phyloP scores from a whole-genome alignment of 2,888 invertebrate species.

The Desoria tigrina region DNA sequence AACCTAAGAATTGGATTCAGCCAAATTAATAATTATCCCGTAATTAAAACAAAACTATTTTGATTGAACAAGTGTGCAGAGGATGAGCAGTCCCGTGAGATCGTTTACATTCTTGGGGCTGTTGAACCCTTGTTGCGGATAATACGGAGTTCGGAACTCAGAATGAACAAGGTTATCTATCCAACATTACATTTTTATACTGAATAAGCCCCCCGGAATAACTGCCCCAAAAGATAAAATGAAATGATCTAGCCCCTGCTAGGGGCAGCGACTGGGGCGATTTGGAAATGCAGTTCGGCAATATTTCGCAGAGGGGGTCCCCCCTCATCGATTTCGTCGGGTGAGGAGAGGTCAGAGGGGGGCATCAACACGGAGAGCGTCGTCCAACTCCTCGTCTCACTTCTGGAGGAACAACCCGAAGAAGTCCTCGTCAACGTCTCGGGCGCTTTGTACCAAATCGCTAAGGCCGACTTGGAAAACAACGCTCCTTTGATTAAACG shows the following conservation, averaged over 20 bases:
- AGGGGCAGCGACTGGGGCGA: slow-evolving; percentile 85
- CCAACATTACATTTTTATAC: background rate
- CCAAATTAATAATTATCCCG: no score
- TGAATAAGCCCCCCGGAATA: background rate
- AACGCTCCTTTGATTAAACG: slow-evolving; percentile 64
- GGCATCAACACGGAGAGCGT: slow-evolving; percentile 31
- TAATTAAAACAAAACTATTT: background rate
- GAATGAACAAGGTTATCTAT: slow-evolving; percentile 62
- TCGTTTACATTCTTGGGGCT: slow-evolving; percentile 82
- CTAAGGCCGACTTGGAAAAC: slow-evolving; percentile 62
- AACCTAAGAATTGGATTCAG: no score
- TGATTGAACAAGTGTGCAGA: slow-evolving; percentile 65
- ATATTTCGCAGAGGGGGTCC: slow-evolving; percentile 17
- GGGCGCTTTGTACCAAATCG: slow-evolving; percentile 64
- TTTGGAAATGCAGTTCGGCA: slow-evolving; percentile 76
- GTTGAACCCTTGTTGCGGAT: slow-evolving; percentile 79
- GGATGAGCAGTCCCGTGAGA: slow-evolving; percentile 72
- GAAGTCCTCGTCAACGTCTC: slow-evolving; percentile 81
- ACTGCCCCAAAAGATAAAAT: no score
- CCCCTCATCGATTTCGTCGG: background rate
- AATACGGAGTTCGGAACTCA: slow-evolving; percentile 67
- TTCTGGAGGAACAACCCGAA: slow-evolving; percentile 42
- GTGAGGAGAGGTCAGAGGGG: background rate
- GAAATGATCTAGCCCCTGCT: slow-evolving; percentile 70
- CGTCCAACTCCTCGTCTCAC: slow-evolving; percentile 35